Percentiles rank a stretch among this genome's conserved stretches.
phyloP scores from a whole-genome alignment of 1,140 invertebrate genomes.

The Calosoma granatense region DNA sequence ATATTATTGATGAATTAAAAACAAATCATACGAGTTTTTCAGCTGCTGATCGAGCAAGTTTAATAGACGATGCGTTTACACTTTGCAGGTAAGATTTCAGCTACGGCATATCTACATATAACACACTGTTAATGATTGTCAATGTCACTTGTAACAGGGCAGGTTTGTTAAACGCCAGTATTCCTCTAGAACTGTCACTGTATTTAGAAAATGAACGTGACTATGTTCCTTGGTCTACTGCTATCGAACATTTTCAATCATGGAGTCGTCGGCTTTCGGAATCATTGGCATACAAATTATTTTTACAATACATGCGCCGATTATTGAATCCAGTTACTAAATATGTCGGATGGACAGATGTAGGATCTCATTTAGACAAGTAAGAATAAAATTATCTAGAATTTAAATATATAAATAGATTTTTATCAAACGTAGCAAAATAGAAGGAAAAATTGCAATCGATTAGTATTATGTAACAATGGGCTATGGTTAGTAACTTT shows the following conservation, averaged over 20 bases:
- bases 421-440: not conserved
- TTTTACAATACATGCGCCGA: slow-evolving; percentile 49
- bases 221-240: slow-evolving; percentile 65
- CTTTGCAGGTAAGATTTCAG: slow-evolving; percentile 51
- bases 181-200: slow-evolving; percentile 55
- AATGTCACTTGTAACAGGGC: too few species aligned
- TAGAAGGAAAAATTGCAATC: too few species aligned
- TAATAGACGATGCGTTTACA: slow-evolving; percentile 69
- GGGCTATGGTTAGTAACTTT: not conserved
- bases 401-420: slow-evolving; percentile 8
- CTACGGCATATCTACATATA: not conserved
- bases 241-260: slow-evolving; percentile 54
- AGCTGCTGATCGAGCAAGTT: slow-evolving; percentile 59
- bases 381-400: slow-evolving; percentile 27
- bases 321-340: slow-evolving; percentile 49
- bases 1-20: slow-evolving; percentile 56
- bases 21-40: slow-evolving; percentile 57
- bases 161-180: slow-evolving; percentile 54
- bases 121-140: too few species aligned
- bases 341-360: slow-evolving; percentile 54
- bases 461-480: too few species aligned
- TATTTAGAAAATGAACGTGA: slow-evolving; percentile 63
- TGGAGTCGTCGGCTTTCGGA: slow-evolving; percentile 58
- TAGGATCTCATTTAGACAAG: slow-evolving; percentile 56
- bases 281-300: slow-evolving; percentile 51